Evolutionary conservation across 2,113 vertebrate species (phyloP).

Genomic region (Notiomystis cincta): DNA sequence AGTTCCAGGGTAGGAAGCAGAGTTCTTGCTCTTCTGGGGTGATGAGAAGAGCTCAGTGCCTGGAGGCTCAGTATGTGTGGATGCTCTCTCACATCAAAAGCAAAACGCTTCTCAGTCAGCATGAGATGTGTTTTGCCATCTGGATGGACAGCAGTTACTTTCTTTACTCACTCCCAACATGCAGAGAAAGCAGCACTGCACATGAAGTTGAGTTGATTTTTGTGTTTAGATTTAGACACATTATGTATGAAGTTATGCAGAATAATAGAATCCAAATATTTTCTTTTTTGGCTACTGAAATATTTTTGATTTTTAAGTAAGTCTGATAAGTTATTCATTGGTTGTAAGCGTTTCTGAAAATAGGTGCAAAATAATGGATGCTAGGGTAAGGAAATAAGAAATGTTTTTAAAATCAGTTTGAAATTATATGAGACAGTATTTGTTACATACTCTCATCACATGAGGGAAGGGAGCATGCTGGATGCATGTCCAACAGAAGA

Average conservation of each 20-base stretch:
- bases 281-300: not conserved
- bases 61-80: not conserved
- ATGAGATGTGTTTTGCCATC: not conserved
- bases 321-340: not conserved
- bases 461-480: not conserved
- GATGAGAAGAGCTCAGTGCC: not conserved
- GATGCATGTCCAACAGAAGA: not conserved
- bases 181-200: not conserved
- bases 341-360: not conserved
- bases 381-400: not conserved
- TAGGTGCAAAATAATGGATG: not conserved
- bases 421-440: not conserved
- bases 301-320: not conserved
- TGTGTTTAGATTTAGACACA: not conserved
- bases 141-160: not conserved
- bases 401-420: not conserved
- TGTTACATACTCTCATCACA: fast-evolving
- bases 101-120: not conserved
- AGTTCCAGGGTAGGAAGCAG: not conserved
- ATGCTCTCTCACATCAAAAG: not conserved
- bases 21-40: not conserved
- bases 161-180: not conserved
- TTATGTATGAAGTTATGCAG: not conserved
- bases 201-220: not conserved
- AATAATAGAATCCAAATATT: not conserved